Base-by-base conservation (phyloP, 2,888 invertebrate species). In the Dicycla oo region DNA sequence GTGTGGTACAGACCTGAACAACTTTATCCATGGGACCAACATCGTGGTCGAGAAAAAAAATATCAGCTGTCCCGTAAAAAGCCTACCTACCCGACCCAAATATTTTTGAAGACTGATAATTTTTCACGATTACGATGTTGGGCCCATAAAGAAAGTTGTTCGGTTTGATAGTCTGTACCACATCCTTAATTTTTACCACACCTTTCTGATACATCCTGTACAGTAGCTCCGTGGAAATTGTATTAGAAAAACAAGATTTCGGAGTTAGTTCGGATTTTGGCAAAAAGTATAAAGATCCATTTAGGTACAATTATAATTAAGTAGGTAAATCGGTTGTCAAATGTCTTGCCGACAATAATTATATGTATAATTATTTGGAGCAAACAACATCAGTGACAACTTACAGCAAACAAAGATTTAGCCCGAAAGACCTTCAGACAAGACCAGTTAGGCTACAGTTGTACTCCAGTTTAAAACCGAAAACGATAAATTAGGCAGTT, bases 401-500 rank as follows among this genome's bases (percentile, higher is more conserved):
- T n/a, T n/a, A n/a, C 20, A 34, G 11, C 13, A 56, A 34, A 56
- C 20, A 30, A 2, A 56, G 30, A 1, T 51, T 23, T 26, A 5
- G 23, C 51, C 2, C 23, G 5, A 23, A 51, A 51, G 2, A 49
- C n/a, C 11, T 13, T 13, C 10, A 8, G 20, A 26, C 26, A 53
- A 8, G 18, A 53, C 53, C 23, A 23, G 11, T 18, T 40, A 13
- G 11, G 23, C 34, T 53, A 56, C n/a, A n/a, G n/a, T n/a, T n/a
- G n/a, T n/a, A n/a, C 47, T 56, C 47, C 11, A 76, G 8, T 69
- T 77, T 20, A 15, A 3, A 26, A 23, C 3, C n/a, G 0, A 70
- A 75, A 70, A 30, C 43, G 3, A 58, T 38, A 38, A 58, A 56
- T 67, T 56, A 53, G 23, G 8, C 30, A 53, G 20, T 15, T 3